Percentiles rank a stretch among this genome's conserved stretches.
These are phyloP conservation scores for Archivesica marissinica DNA, from an alignment of 1,140 invertebrate species.

Conservation along the genomic window DNA sequence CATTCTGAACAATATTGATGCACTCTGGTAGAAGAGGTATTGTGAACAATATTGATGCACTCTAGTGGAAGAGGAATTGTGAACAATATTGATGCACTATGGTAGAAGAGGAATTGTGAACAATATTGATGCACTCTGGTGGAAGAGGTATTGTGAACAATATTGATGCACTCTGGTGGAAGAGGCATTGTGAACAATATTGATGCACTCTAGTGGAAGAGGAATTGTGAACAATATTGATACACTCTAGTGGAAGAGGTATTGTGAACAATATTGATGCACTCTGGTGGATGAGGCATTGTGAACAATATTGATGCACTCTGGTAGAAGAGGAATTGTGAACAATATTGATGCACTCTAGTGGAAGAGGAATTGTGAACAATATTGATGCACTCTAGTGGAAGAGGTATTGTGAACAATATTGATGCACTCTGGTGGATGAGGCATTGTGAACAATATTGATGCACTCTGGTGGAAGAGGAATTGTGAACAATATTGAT, in stretches of 20 bases:
- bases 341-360: no score
- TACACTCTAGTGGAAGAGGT: constrained; percentile 94
- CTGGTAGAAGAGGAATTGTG: constrained; percentile 92
- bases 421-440: constrained; percentile 94
- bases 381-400: constrained; percentile 93
- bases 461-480: constrained; percentile 94
- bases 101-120: no score
- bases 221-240: constrained; percentile 87
- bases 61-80: constrained; percentile 94
- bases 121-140: constrained; percentile 92
- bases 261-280: constrained; percentile 88
- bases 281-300: constrained; percentile 94
- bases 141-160: constrained; percentile 90
- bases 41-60: constrained; percentile 88
- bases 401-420: constrained; percentile 90
- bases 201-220: no score
- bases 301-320: constrained; percentile 89
- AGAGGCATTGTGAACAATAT: constrained; percentile 89
- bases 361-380: constrained; percentile 57
- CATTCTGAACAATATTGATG: constrained; percentile 85
- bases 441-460: constrained; percentile 89
- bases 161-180: constrained; percentile 93
- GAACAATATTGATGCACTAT: no score
- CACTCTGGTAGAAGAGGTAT: no score
- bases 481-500: constrained; percentile 87